These are phyloP conservation scores for Myotis pilosus DNA, from an alignment of 2,797 vertebrate species.

Conservation along the genomic window DNA sequence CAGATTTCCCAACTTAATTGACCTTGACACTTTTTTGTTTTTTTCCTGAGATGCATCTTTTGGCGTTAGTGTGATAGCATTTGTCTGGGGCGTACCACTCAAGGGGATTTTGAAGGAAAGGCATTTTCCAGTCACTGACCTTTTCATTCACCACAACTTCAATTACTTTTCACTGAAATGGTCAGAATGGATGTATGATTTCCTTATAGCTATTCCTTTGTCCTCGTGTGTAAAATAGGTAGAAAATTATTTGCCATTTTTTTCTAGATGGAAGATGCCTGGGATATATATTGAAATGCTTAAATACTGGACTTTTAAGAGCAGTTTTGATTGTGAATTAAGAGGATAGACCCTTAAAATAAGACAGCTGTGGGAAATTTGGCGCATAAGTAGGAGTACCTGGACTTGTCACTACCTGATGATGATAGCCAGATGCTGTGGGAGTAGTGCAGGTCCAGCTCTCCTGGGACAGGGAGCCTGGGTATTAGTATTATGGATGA, in stretches of 20 bases:
- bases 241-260: not conserved
- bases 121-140: not conserved
- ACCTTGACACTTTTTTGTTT: not conserved
- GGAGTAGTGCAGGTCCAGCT: not conserved
- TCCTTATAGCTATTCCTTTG: not conserved
- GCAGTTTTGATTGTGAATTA: not conserved
- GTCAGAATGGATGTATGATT: not conserved
- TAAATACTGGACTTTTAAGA: not conserved
- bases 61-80: too few relatives aligned
- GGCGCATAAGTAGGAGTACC: not conserved
- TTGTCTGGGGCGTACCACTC: fast-evolving
- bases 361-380: not conserved
- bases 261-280: not conserved
- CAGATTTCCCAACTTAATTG: not conserved
- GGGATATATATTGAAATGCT: not conserved
- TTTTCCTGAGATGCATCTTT: not conserved
- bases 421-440: not conserved
- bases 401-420: not conserved
- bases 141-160: fast-evolving
- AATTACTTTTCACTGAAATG: not conserved
- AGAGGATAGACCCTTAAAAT: not conserved
- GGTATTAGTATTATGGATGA: not conserved
- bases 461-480: not conserved
- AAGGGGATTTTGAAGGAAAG: not conserved
- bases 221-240: not conserved